Evolutionary conservation across 1,140 invertebrate species (phyloP).

Genomic region (Homarus americanus): DNA sequence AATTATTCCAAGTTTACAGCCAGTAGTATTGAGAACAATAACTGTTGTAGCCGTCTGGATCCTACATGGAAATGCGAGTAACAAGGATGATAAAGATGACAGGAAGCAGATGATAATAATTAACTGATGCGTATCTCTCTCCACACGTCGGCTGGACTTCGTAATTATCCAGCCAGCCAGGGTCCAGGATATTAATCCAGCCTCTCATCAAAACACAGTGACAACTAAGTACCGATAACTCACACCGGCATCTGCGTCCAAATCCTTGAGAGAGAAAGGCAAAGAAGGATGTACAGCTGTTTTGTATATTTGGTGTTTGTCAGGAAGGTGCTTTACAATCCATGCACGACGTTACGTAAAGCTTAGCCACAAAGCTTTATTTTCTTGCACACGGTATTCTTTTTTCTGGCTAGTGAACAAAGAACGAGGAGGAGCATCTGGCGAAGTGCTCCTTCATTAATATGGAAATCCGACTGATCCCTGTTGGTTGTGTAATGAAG

Average conservation of each 20-base stretch:
- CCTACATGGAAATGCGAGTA: neutral
- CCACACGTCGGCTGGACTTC: neutral
- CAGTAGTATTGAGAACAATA: neutral
- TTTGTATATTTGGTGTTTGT: too few species aligned
- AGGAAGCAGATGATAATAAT: neutral
- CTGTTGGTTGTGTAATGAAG: too few species aligned
- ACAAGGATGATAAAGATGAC: neutral
- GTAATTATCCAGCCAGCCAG: neutral
- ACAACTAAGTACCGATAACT: neutral
- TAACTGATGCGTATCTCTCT: slow-evolving; percentile 1
- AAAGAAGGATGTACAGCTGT: too few species aligned
- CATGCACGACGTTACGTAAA: too few species aligned
- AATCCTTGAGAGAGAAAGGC: too few species aligned
- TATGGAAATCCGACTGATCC: too few species aligned
- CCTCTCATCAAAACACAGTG: neutral
- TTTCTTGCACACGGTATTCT: too few species aligned
- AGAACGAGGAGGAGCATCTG: too few species aligned
- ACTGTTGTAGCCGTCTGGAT: neutral
- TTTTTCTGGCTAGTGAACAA: too few species aligned
- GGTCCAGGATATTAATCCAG: neutral
- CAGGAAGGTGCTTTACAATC: too few species aligned
- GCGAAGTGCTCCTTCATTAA: too few species aligned
- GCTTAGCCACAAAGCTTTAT: too few species aligned
- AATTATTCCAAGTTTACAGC: neutral
- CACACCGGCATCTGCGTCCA: neutral